Evolutionary conservation across 2,797 vertebrate genomes (phyloP).

Genomic region (Tachyglossus aculeatus): DNA sequence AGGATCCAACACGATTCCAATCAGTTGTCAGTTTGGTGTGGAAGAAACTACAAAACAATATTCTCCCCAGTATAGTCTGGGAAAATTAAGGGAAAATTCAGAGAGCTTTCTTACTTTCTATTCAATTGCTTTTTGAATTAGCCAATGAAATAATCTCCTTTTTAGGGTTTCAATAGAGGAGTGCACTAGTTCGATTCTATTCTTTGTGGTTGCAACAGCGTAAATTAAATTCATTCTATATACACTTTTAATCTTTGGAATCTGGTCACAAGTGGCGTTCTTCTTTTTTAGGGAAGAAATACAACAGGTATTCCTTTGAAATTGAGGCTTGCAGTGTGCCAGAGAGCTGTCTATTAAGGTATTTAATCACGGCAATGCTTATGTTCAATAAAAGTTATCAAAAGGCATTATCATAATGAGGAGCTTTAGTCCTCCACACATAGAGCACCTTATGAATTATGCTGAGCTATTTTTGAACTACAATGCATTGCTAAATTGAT

Average conservation of each 20-base stretch:
- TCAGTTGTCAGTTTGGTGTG: no score
- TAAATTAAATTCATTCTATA: slow-evolving; percentile 13
- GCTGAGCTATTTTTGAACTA: slow-evolving; percentile 41
- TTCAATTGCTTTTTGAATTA: no score
- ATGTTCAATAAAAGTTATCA: slow-evolving; percentile 48
- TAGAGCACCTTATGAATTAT: slow-evolving; percentile 43
- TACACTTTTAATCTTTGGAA: background rate
- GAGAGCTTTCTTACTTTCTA: no score
- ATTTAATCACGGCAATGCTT: slow-evolving; percentile 47
- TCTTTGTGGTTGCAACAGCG: no score
- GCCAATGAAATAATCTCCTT: no score
- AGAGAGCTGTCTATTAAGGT: slow-evolving; percentile 38
- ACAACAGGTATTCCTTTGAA: slow-evolving; percentile 6
- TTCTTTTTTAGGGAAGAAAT: slow-evolving; percentile 16
- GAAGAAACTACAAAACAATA: no score
- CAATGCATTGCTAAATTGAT: slow-evolving; percentile 46
- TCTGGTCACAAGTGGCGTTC: slow-evolving; percentile 18
- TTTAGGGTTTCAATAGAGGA: no score
- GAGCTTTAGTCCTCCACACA: background rate
- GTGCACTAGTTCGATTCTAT: no score
- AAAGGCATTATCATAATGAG: slow-evolving; percentile 48
- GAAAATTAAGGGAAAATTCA: no score
- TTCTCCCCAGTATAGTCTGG: no score
- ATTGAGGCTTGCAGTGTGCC: background rate
- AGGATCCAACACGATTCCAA: no score